A percentile compares a stretch with the other conserved stretches of the same genome.
These are phyloP conservation scores for Nomia melanderi DNA, from an alignment of 1,140 invertebrate genomes.

Conservation along the genomic window DNA sequence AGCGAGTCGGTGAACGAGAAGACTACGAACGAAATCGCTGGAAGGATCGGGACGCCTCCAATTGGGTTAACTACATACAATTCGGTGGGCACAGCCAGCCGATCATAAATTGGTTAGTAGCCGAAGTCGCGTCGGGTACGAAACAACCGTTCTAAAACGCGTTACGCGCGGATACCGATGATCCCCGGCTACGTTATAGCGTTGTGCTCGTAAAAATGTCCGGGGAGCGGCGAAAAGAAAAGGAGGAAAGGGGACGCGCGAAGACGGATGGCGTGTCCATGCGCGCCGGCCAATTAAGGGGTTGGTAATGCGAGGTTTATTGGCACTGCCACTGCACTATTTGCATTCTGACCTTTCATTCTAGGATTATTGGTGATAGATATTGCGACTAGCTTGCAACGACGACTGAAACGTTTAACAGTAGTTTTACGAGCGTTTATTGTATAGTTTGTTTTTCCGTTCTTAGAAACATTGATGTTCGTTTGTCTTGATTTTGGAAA, in stretches of 20 bases:
- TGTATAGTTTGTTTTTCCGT: too few relatives aligned
- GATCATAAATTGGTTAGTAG: conserved; percentile 53
- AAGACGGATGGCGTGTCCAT: background rate
- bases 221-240: background rate
- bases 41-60: conserved; percentile 11
- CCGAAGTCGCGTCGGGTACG: conserved; percentile 29
- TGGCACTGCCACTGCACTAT: too few relatives aligned
- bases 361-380: too few relatives aligned
- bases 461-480: too few relatives aligned
- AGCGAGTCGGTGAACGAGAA: background rate
- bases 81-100: conserved; percentile 17
- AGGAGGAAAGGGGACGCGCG: background rate
- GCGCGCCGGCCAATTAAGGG: background rate
- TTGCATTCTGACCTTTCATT: too few relatives aligned
- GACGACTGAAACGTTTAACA: too few relatives aligned
- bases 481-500: too few relatives aligned
- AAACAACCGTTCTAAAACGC: conserved; percentile 4
- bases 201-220: conserved; percentile 36
- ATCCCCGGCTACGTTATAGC: conserved; percentile 33
- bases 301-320: too few relatives aligned
- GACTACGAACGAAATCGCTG: background rate
- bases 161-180: conserved; percentile 32
- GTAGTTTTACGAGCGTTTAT: too few relatives aligned
- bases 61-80: conserved; percentile 46
- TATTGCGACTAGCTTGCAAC: too few relatives aligned